Conservation (phyloP, 2,113 vertebrate species). For the Microtus oregoni region DNA sequence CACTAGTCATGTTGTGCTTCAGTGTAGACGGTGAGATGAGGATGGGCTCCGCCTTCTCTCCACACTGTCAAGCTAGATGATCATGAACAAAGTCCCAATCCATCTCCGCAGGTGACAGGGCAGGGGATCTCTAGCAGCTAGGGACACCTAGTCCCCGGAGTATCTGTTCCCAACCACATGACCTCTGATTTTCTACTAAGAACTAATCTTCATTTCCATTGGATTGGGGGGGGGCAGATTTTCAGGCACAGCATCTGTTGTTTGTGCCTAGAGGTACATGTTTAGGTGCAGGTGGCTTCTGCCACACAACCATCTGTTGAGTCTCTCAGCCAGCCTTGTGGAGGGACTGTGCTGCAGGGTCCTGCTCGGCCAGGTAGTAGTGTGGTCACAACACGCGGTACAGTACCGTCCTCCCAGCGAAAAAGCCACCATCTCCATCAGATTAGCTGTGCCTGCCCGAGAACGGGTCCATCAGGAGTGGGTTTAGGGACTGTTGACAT, state of each 20-base stretch:
- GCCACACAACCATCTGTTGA: neutral
- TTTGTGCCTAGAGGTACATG: slow-evolving; percentile 50
- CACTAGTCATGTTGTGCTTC: too few relatives aligned
- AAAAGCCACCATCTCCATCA: neutral
- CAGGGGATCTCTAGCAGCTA: neutral
- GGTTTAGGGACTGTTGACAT: neutral
- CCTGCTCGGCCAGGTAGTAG: neutral
- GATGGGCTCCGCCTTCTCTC: neutral
- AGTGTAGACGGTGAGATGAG: too few relatives aligned
- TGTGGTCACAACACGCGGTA: neutral
- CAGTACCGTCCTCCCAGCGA: neutral
- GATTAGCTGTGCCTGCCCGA: neutral
- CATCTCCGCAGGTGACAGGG: neutral
- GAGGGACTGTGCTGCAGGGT: neutral
- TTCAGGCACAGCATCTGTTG: neutral
- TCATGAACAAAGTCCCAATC: neutral
- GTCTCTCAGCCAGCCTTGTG: neutral
- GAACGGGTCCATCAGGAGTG: neutral
- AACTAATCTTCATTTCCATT: slow-evolving; percentile 58
- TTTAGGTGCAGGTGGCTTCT: slow-evolving; percentile 34
- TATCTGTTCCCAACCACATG: neutral
- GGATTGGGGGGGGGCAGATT: neutral
- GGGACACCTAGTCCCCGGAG: neutral
- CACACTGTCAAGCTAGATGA: neutral
- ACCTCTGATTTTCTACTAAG: neutral